Conservation (phyloP, 1,140 invertebrate species). For the Piezodorus guildinii region DNA sequence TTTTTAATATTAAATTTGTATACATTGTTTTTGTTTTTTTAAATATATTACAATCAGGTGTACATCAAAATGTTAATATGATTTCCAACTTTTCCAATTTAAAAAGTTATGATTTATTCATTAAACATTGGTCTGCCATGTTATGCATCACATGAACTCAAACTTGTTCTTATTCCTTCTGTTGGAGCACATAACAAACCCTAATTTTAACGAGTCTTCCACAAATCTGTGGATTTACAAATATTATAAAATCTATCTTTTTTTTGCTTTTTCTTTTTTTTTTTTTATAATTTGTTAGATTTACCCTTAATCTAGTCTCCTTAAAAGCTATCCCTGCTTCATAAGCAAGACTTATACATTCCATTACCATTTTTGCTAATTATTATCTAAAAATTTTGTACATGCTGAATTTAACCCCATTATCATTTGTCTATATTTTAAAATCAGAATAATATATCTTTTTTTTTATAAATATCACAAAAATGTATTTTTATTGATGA, state of each 20-base stretch:
- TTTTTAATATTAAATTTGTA: background rate
- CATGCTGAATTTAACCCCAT: constrained; percentile 19
- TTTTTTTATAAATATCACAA: background rate
- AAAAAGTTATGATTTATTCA: background rate
- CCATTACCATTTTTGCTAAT: constrained; percentile 15
- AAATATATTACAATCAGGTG: constrained; percentile 1
- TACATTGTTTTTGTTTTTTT: constrained; percentile 8
- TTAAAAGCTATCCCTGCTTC: constrained; percentile 1
- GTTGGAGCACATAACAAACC: constrained; percentile 11
- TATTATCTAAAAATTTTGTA: constrained; percentile 17
- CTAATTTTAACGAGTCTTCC: constrained; percentile 1
- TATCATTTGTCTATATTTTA: constrained; percentile 5
- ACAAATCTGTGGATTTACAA: constrained; percentile 12
- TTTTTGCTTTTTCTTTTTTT: background rate
- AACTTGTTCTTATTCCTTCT: background rate
- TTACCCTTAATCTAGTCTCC: background rate
- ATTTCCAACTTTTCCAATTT: constrained; percentile 7
- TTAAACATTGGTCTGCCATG: constrained; percentile 21
- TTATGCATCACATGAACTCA: constrained; percentile 21
- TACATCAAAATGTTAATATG: constrained; percentile 1
- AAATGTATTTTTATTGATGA: background rate
- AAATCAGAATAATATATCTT: constrained; percentile 9
- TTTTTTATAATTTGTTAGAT: background rate
- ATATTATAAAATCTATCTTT: constrained; percentile 14
- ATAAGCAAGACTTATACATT: constrained; percentile 13